phyloP scores from a whole-genome alignment of 2,113 vertebrate genomes.

The Ptyas mucosa region DNA sequence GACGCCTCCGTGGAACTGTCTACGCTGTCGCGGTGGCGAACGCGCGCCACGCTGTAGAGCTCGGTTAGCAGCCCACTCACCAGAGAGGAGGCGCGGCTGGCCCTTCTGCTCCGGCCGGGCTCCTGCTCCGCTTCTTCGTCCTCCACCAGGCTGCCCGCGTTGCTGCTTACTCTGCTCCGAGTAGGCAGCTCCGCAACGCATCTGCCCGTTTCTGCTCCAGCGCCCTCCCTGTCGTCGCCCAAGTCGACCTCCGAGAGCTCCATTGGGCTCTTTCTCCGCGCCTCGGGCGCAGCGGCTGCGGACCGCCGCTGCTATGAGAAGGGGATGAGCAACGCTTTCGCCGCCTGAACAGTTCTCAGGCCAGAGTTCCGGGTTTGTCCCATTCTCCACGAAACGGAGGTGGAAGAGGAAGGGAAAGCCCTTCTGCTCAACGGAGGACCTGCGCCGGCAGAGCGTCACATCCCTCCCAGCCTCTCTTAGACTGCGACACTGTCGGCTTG shows the following conservation, averaged over 20 bases:
- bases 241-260: conserved; percentile 14
- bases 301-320: background rate
- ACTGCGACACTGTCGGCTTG: background rate
- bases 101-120: conserved; percentile 25
- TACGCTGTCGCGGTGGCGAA: conserved; percentile 72
- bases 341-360: conserved; percentile 32
- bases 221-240: background rate
- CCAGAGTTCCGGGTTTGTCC: conserved; percentile 40
- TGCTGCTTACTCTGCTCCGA: conserved; percentile 45
- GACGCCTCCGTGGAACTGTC: conserved; percentile 91
- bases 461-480: background rate
- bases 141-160: background rate
- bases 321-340: background rate
- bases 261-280: background rate
- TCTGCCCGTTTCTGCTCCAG: background rate
- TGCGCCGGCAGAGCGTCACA: background rate
- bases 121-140: background rate
- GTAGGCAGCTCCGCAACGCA: conserved; percentile 40
- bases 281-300: background rate
- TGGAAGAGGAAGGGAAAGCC: background rate
- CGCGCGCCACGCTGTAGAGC: conserved; percentile 74
- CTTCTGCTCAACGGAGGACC: background rate
- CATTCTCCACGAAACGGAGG: background rate
- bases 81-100: conserved; percentile 75
- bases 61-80: conserved; percentile 90